A percentile compares a stretch with the other conserved stretches of the same genome.
Evolutionary conservation across 2,888 invertebrate genomes (phyloP).

Genomic region (Eremobia ochroleuca): DNA sequence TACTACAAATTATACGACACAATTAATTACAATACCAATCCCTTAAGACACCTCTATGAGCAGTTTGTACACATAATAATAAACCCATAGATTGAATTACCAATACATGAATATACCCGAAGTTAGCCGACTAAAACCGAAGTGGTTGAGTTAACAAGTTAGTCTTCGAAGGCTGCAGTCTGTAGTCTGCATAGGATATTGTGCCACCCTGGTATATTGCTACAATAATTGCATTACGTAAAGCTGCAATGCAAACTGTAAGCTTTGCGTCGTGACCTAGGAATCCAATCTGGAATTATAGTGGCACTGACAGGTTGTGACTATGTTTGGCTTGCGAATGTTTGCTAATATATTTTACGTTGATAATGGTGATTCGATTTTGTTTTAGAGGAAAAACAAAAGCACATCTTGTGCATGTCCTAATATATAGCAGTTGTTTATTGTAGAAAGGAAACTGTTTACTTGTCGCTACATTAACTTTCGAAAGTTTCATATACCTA

Average conservation of each 20-base stretch:
- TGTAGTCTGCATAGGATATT: slow-evolving; percentile 53
- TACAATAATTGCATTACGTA: slow-evolving; percentile 71
- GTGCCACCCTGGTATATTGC: slow-evolving; percentile 60
- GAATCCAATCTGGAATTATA: slow-evolving; percentile 66
- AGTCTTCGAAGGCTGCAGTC: slow-evolving; percentile 52
- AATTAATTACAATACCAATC: slow-evolving; percentile 19
- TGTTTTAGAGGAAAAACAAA: neutral
- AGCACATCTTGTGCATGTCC: neutral
- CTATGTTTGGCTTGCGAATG: slow-evolving; percentile 19
- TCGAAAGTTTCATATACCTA: neutral
- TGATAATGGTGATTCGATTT: slow-evolving; percentile 14
- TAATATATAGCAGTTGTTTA: neutral
- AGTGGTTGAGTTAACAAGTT: slow-evolving; percentile 67
- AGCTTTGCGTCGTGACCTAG: slow-evolving; percentile 57
- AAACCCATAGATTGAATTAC: slow-evolving; percentile 54
- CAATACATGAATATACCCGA: slow-evolving; percentile 55
- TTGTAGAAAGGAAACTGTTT: neutral
- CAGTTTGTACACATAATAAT: slow-evolving; percentile 45
- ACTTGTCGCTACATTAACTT: neutral
- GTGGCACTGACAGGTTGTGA: slow-evolving; percentile 38
- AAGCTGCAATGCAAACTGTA: slow-evolving; percentile 59
- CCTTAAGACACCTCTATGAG: slow-evolving; percentile 30
- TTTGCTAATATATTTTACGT: slow-evolving; percentile 11
- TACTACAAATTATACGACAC: slow-evolving; percentile 13
- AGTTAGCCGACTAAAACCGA: slow-evolving; percentile 50